A percentile compares a stretch with the other conserved stretches of the same genome.
phyloP scores from a whole-genome alignment of 2,797 vertebrate species.

The Megalops cyprinoides region DNA sequence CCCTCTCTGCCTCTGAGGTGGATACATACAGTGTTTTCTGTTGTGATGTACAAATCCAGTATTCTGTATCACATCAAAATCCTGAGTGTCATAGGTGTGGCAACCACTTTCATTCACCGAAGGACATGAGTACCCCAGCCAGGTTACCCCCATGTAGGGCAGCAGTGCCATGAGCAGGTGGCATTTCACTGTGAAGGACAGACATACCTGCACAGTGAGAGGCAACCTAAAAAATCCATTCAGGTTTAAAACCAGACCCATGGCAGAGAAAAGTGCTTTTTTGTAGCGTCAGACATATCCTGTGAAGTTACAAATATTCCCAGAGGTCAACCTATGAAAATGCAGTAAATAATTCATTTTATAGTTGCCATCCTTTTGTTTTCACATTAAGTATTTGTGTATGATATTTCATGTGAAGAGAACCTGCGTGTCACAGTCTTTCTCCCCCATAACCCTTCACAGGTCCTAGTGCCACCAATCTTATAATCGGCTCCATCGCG shows the following conservation, averaged over 20 bases:
- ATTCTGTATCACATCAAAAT: slow-evolving; percentile 7
- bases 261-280: neutral
- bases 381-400: neutral
- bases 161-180: neutral
- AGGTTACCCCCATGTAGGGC: neutral
- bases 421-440: slow-evolving; percentile 54
- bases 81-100: neutral
- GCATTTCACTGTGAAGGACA: neutral
- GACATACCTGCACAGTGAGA: neutral
- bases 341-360: neutral
- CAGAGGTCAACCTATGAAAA: neutral
- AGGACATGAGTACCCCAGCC: neutral
- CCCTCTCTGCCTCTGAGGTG: slow-evolving; percentile 8
- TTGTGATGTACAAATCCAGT: neutral
- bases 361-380: slow-evolving; percentile 14
- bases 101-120: neutral
- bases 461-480: slow-evolving; percentile 95
- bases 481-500: slow-evolving; percentile 95
- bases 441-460: slow-evolving; percentile 79
- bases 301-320: neutral
- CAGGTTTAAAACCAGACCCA: neutral
- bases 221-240: neutral
- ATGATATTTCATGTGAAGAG: slow-evolving; percentile 21
- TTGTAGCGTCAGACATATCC: neutral
- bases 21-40: slow-evolving; percentile 8